A percentile compares a stretch with the other conserved stretches of the same genome.
phyloP scores from a whole-genome alignment of 2,113 vertebrate genomes.

The Crotalus viridis region DNA sequence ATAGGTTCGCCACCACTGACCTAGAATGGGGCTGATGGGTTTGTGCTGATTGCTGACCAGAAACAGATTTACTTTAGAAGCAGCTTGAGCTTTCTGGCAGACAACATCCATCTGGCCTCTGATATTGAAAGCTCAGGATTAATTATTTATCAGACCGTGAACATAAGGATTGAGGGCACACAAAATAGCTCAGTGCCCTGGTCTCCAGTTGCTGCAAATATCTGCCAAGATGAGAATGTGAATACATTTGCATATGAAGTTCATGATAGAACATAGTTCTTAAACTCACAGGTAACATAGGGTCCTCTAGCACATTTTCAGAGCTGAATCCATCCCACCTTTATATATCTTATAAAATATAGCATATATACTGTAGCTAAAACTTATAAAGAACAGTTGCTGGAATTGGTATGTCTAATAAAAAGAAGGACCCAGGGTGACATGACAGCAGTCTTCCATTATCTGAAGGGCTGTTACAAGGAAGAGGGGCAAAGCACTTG shows the following conservation, averaged over 20 bases:
- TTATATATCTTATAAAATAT: too few relatives aligned
- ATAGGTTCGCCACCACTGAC: too few relatives aligned
- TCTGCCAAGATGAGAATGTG: not conserved
- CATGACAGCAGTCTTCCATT: too few relatives aligned
- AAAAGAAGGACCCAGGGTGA: too few relatives aligned
- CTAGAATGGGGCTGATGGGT: not conserved
- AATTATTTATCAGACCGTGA: not conserved
- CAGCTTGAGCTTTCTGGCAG: not conserved
- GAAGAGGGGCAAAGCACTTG: too few relatives aligned
- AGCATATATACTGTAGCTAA: too few relatives aligned
- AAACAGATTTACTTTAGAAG: not conserved
- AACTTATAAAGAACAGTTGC: too few relatives aligned
- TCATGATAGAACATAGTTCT: not conserved
- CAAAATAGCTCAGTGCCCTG: not conserved
- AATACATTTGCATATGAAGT: not conserved
- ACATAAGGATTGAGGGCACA: not conserved
- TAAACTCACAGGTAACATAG: too few relatives aligned
- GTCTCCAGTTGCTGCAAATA: not conserved
- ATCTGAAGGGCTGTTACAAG: too few relatives aligned
- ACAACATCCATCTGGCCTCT: not conserved
- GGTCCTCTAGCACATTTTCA: too few relatives aligned
- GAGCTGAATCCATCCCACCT: too few relatives aligned
- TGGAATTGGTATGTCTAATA: too few relatives aligned
- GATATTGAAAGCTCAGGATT: not conserved
- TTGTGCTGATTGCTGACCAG: not conserved